These are phyloP conservation scores for Symphodus melops DNA, from an alignment of 2,113 vertebrate species.

Conservation along the genomic window DNA sequence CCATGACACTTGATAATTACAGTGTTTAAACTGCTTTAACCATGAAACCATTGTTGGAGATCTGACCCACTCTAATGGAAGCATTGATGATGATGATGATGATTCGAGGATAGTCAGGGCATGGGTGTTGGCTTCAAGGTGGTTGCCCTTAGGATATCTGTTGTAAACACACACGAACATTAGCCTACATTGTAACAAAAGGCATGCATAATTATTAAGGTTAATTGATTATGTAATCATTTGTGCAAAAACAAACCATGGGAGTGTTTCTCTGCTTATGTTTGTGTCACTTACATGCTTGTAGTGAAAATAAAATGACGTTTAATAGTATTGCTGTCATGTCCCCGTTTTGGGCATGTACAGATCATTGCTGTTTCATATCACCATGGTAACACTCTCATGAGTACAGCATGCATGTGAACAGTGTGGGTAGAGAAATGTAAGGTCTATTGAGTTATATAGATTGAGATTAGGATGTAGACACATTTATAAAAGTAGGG, in stretches of 20 bases:
- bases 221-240: neutral
- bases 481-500: neutral
- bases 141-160: slow-evolving; percentile 2
- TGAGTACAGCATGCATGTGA: slow-evolving; percentile 36
- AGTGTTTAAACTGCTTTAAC: slow-evolving; percentile 28
- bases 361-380: slow-evolving; percentile 31
- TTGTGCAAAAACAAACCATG: neutral
- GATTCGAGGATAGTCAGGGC: too few relatives aligned
- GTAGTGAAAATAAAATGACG: slow-evolving; percentile 17
- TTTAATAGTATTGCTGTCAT: slow-evolving; percentile 23
- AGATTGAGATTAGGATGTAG: neutral
- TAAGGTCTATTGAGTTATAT: slow-evolving; percentile 2
- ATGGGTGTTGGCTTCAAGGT: slow-evolving; percentile 7
- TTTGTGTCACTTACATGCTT: slow-evolving; percentile 19
- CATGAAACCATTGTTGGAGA: neutral
- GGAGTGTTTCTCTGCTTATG: slow-evolving; percentile 17
- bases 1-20: slow-evolving; percentile 19
- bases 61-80: slow-evolving; percentile 34
- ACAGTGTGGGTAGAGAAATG: slow-evolving; percentile 9
- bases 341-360: slow-evolving; percentile 50
- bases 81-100: too few relatives aligned
- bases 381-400: slow-evolving; percentile 70
- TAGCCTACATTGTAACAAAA: slow-evolving; percentile 3
- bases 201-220: neutral
- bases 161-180: slow-evolving; percentile 41